A percentile compares a stretch with the other conserved stretches of the same genome.
These are phyloP conservation scores for Sipha flava DNA, from an alignment of 1,140 invertebrate genomes.

Conservation along the genomic window DNA sequence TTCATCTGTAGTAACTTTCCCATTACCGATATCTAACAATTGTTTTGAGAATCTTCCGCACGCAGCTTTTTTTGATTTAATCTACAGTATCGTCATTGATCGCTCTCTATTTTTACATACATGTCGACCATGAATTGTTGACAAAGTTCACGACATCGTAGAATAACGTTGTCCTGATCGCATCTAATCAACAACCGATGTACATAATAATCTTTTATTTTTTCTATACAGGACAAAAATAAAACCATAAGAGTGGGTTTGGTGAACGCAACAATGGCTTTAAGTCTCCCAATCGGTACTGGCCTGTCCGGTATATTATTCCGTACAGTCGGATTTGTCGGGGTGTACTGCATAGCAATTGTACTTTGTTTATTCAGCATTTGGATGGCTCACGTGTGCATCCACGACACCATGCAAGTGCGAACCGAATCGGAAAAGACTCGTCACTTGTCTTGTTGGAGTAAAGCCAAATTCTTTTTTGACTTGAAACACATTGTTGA, in stretches of 20 bases:
- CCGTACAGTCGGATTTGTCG: constrained; percentile 66
- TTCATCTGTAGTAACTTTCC: no score
- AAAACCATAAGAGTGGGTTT: constrained; percentile 75
- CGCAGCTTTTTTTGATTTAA: no score
- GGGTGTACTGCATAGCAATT: constrained; percentile 64
- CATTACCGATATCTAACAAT: no score
- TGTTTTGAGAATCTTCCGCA: no score
- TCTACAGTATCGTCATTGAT: no score
- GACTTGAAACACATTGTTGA: constrained; percentile 62
- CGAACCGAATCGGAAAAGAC: neutral
- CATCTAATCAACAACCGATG: no score
- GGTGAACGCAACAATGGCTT: constrained; percentile 68
- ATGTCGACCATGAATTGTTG: no score
- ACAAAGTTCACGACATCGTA: no score
- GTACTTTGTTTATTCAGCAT: constrained; percentile 54
- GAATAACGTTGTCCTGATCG: no score
- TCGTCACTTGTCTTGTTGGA: constrained; percentile 33
- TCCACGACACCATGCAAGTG: constrained; percentile 48
- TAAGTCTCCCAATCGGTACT: constrained; percentile 59
- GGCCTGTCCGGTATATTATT: constrained; percentile 41
- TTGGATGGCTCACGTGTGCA: constrained; percentile 58
- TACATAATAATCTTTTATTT: no score
- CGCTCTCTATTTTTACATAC: no score
- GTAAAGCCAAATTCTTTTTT: constrained; percentile 53
- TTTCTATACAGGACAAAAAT: constrained; percentile 46